Evolutionary conservation across 2,888 invertebrate genomes (phyloP).

Genomic region (Trachelus troglodyta): DNA sequence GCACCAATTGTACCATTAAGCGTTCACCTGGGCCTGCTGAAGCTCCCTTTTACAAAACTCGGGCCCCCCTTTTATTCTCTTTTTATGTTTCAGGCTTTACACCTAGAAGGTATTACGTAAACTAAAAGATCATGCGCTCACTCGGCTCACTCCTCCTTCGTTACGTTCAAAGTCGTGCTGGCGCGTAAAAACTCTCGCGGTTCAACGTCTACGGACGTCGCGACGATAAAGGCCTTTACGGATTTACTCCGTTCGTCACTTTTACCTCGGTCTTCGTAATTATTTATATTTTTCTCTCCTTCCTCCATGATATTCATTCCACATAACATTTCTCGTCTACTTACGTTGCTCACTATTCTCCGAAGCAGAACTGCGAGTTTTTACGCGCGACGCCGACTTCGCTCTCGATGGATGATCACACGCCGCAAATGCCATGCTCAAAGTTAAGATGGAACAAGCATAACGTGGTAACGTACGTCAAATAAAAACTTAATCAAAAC

Average conservation of each 20-base stretch:
- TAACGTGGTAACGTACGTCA: constrained; percentile 24
- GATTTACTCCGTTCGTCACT: not conserved
- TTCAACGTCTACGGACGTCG: not conserved
- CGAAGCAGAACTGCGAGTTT: not conserved
- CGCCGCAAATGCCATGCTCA: constrained; percentile 58
- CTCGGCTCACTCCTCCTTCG: constrained; percentile 36
- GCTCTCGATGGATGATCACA: constrained; percentile 34
- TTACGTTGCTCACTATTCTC: not conserved
- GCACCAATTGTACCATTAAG: not conserved
- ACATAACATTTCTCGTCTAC: not conserved
- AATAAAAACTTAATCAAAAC: constrained; percentile 25
- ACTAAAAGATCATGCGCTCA: constrained; percentile 52
- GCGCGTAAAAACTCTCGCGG: constrained; percentile 28
- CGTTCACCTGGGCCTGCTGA: not conserved
- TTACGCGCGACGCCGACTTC: constrained; percentile 4
- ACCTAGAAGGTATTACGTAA: constrained; percentile 43
- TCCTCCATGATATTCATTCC: not conserved
- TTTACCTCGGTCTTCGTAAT: not conserved
- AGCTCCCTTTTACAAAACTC: not conserved
- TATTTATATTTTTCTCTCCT: not conserved
- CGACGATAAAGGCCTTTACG: not conserved
- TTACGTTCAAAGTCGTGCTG: constrained; percentile 10
- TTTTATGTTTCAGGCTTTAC: constrained; percentile 24
- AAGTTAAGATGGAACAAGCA: constrained; percentile 53
- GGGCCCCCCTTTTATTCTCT: not conserved